Conservation (phyloP, 2,797 vertebrate species). For the Scolopax rusticola region DNA sequence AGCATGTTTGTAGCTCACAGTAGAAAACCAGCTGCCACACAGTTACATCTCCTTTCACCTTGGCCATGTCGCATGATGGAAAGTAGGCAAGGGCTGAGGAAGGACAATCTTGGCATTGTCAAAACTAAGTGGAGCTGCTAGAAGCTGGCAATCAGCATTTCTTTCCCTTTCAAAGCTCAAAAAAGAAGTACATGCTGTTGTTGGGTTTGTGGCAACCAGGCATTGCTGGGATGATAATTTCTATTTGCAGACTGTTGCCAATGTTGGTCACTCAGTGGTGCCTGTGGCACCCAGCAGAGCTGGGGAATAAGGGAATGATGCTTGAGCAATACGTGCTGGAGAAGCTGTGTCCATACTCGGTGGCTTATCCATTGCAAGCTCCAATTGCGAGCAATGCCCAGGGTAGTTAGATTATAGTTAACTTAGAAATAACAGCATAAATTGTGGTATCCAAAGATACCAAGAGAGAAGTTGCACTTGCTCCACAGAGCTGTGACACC, state of each 20-base stretch:
- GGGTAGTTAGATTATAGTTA: not conserved
- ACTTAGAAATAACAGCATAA: not conserved
- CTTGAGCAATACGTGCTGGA: not conserved
- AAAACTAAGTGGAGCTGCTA: not conserved
- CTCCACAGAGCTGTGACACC: not conserved
- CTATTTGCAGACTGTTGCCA: not conserved
- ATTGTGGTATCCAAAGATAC: not conserved
- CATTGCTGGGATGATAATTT: not conserved
- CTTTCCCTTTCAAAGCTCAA: not conserved
- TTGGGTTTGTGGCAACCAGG: not conserved
- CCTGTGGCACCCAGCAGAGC: not conserved
- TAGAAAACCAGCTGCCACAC: not conserved
- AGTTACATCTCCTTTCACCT: not conserved
- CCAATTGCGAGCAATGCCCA: not conserved
- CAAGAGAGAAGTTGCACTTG: not conserved
- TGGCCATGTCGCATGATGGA: not conserved
- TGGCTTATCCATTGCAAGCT: not conserved
- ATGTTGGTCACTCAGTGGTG: not conserved
- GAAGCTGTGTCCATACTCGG: not conserved
- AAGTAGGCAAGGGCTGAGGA: not conserved
- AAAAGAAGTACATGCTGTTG: not conserved
- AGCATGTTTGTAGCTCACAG: accelerated
- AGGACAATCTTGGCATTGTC: not conserved
- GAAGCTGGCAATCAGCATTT: not conserved
- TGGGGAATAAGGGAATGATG: not conserved